Evolutionary conservation across 2,113 vertebrate species (phyloP).

Genomic region (Strix uralensis): DNA sequence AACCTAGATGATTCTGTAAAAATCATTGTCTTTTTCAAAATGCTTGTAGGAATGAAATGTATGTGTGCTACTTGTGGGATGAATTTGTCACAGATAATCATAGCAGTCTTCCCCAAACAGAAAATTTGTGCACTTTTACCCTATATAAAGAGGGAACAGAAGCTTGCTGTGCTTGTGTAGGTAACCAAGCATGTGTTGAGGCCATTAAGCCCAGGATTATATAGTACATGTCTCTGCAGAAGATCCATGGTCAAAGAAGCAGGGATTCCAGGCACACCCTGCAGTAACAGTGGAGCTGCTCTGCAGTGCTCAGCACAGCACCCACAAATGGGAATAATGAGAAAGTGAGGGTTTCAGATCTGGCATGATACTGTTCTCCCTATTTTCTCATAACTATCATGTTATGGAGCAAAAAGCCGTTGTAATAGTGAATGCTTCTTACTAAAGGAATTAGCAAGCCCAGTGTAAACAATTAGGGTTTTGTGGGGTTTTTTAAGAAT

Average conservation of each 20-base stretch:
- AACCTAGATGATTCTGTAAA: no score
- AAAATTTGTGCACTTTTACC: background rate
- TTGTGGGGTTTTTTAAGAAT: background rate
- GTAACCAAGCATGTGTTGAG: background rate
- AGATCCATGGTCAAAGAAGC: background rate
- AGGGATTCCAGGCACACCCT: background rate
- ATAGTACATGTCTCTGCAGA: background rate
- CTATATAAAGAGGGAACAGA: background rate
- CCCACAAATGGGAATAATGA: accelerated
- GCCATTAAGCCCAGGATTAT: background rate
- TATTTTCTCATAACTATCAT: background rate
- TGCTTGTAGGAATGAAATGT: background rate
- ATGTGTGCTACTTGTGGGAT: background rate
- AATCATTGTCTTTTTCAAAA: background rate
- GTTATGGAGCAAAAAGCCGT: background rate
- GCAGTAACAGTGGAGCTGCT: background rate
- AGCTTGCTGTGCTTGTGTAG: background rate
- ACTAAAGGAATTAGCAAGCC: background rate
- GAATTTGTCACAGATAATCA: background rate
- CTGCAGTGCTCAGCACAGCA: background rate
- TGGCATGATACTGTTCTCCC: background rate
- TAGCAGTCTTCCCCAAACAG: background rate
- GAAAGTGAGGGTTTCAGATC: accelerated
- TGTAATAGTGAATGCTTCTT: background rate
- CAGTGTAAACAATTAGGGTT: background rate